Conservation (phyloP, 2,113 vertebrate species). For the Equus quagga region DNA sequence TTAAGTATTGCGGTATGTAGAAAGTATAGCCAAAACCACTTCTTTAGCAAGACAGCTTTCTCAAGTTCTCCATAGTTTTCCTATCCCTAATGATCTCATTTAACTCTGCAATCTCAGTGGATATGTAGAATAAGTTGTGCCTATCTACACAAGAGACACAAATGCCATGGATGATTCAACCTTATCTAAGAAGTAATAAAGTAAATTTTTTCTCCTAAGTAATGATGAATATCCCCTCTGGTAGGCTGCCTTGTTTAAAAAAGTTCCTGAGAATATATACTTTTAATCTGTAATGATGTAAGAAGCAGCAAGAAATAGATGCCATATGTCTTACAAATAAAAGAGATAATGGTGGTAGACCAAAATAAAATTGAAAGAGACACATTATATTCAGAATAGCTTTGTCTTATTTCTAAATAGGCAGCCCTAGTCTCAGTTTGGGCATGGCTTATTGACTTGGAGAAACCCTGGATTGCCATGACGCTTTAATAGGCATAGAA, state of each 20-base stretch:
- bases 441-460: background rate
- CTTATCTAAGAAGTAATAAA: background rate
- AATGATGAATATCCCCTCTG: background rate
- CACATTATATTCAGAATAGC: background rate
- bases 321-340: background rate
- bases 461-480: background rate
- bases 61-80: background rate
- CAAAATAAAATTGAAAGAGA: background rate
- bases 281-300: background rate
- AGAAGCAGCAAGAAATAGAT: background rate
- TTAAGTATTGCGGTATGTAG: background rate
- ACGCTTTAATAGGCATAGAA: background rate
- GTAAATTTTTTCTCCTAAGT: background rate
- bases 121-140: background rate
- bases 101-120: background rate
- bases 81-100: background rate
- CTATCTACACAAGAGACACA: background rate
- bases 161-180: background rate
- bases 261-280: background rate
- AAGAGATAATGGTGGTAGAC: background rate
- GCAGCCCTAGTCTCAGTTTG: background rate
- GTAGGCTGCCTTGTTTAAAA: background rate
- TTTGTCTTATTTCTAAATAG: background rate
- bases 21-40: background rate
- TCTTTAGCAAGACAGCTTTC: background rate